Evolutionary conservation across 53 echinoderm and acorn worm species (phyloP), one percentile per base, ranked within the genome.

Genomic region (Crossaster papposus): DNA sequence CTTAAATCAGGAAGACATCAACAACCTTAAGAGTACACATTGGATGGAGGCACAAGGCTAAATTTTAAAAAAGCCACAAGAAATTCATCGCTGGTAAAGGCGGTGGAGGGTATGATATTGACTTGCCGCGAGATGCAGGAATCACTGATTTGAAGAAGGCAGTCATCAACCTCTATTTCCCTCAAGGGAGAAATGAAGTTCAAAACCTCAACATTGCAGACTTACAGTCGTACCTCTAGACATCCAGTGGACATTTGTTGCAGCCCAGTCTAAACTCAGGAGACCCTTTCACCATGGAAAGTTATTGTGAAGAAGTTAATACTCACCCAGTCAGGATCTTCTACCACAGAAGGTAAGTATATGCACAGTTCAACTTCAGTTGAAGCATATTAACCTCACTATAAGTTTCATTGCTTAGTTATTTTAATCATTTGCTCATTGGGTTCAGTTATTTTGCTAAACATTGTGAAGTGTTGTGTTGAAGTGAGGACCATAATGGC

Each of bases 221-320:
- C 20, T 44, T 78, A 10, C 38, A 78, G 14, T 44, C 38, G 7
- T 36, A 38, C 15, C 50, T 51, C 14, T 38, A 23, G 15, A 78
- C 78, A 51, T 78, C 50, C 78, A 78, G 38, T 26, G 51, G 78
- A 20, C n/a, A 15, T 37, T 1, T 36, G 6, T 44, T 37, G 50
- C 23, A 37, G 51, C 38, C 38, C 38, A 78, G 14, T 20, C 78
- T 78, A 17, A 36, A 36, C 8, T 37, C 38, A 17, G 78, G 78
- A 37, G 38, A 37, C 24, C 38, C 38, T 17, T 78, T 78, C 78
- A 78, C 78, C 22, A 6, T 78, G 15, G 78, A 78, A 2, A 51
- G 78, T 36, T 78, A 38, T 20, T 51, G 44, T 78, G 24, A 78
- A 23, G 78, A 78, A 36, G 38, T 78, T 1, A 78, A 78, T 9